Percentiles rank a stretch among this genome's conserved stretches.
phyloP scores from a whole-genome alignment of 2,888 invertebrate species.

The Podabrus alpinus region DNA sequence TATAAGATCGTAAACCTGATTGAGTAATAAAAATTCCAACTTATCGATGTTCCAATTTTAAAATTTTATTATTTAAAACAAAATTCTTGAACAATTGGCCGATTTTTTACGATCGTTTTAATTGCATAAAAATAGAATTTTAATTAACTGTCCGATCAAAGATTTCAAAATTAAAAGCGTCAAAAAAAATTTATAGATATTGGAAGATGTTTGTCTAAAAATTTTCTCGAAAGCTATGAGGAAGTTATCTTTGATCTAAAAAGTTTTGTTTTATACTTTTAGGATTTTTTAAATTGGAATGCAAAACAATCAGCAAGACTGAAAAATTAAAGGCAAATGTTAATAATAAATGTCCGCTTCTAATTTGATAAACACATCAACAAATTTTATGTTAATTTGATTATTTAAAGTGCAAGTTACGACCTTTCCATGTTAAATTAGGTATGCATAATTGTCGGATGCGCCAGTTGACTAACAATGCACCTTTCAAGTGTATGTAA shows the following conservation, averaged over 20 bases:
- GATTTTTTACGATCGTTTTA: background rate
- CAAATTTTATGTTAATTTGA: background rate
- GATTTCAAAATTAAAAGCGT: no score
- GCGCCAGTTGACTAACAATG: conserved; percentile 18
- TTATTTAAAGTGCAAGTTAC: background rate
- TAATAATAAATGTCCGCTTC: background rate
- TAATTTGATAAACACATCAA: background rate
- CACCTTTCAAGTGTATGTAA: conserved; percentile 14
- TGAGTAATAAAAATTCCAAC: background rate
- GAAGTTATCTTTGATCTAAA: background rate
- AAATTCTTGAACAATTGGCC: background rate
- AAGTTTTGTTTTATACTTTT: no score
- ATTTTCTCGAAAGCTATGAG: background rate
- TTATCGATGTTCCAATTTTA: background rate
- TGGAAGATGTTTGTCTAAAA: background rate
- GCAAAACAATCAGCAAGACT: background rate
- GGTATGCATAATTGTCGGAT: conserved; percentile 11
- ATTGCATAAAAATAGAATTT: no score
- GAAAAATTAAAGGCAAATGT: background rate
- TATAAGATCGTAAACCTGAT: background rate
- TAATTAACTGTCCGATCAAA: no score
- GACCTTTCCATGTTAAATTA: conserved; percentile 5
- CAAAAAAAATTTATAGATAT: no score
- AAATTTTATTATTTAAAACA: background rate
- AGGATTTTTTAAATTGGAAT: background rate